phyloP scores from a whole-genome alignment of 1,140 invertebrate genomes.

The Gonatopus flavifemur region DNA sequence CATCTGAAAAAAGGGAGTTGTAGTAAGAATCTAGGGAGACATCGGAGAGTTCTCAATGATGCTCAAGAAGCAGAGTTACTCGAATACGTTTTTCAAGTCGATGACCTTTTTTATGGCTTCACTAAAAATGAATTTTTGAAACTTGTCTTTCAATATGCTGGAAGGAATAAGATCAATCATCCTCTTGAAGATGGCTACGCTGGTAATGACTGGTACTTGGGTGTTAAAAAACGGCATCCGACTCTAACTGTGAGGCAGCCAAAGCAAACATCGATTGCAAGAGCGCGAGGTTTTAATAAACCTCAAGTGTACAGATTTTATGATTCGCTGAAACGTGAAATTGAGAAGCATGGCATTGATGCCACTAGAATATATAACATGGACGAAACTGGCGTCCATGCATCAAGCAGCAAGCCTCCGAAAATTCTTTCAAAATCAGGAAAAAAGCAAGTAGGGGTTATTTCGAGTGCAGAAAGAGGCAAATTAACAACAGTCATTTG shows the following conservation, averaged over 20 bases:
- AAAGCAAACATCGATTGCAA: constrained; percentile 34
- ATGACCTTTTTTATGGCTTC: constrained; percentile 24
- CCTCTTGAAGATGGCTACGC: constrained; percentile 33
- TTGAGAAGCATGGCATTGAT: constrained; percentile 7
- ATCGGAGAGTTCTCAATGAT: constrained; percentile 11
- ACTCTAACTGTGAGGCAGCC: constrained; percentile 28
- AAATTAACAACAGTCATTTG: constrained; percentile 26
- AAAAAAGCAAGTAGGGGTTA: constrained; percentile 31
- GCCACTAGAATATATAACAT: constrained; percentile 26
- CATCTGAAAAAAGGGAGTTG: background rate
- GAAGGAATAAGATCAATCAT: constrained; percentile 29
- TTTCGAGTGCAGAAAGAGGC: constrained; percentile 35
- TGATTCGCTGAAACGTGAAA: constrained; percentile 14
- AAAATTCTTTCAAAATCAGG: constrained; percentile 41
- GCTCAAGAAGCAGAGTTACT: constrained; percentile 19
- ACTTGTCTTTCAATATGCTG: constrained; percentile 27
- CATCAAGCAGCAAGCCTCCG: constrained; percentile 22
- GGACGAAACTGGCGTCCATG: constrained; percentile 31
- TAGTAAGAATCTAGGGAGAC: constrained; percentile 7
- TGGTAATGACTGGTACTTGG: constrained; percentile 33
- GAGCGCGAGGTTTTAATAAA: constrained; percentile 37
- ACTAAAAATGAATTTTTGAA: constrained; percentile 22
- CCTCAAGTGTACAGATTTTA: constrained; percentile 34
- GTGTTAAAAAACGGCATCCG: constrained; percentile 32
- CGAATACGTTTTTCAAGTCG: constrained; percentile 6